Conservation (phyloP, 2,113 vertebrate genomes). For the Ceyx cyanopectus region DNA sequence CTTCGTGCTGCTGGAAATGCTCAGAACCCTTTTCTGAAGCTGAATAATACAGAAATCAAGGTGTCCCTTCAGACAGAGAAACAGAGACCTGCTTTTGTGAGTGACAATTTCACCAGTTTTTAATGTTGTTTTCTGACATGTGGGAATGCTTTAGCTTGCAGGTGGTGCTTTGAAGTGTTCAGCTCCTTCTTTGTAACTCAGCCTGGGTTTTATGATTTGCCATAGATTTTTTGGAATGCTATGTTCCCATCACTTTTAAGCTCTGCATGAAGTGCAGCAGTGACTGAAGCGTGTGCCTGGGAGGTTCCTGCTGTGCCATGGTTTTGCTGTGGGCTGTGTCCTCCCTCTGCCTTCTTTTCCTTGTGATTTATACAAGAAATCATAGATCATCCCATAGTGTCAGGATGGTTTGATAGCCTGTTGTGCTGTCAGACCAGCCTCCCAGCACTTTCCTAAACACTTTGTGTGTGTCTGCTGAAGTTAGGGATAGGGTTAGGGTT, state of each 20-base stretch:
- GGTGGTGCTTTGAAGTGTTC: conserved; percentile 15
- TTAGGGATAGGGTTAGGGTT: not conserved
- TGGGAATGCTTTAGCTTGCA: not conserved
- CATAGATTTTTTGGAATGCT: not conserved
- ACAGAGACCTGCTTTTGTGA: not conserved
- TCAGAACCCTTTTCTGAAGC: not conserved
- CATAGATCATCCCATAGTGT: not conserved
- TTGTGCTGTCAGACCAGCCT: fast-evolving
- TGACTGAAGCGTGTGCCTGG: not conserved
- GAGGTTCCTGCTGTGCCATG: not conserved
- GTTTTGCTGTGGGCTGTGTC: not conserved
- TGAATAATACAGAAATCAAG: not conserved
- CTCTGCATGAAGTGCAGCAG: not conserved
- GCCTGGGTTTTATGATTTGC: not conserved
- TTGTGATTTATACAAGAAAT: not conserved
- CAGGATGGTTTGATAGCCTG: not conserved
- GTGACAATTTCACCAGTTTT: not conserved
- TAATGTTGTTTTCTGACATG: not conserved
- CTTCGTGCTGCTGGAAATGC: not conserved
- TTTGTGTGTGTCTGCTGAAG: not conserved
- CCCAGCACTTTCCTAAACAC: not conserved
- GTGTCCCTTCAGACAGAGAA: not conserved
- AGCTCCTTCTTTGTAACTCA: not conserved
- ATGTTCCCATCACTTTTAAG: not conserved
- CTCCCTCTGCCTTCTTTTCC: not conserved